Evolutionary conservation across 2,113 vertebrate species (phyloP).

Genomic region (Malurus alboscapulatus): DNA sequence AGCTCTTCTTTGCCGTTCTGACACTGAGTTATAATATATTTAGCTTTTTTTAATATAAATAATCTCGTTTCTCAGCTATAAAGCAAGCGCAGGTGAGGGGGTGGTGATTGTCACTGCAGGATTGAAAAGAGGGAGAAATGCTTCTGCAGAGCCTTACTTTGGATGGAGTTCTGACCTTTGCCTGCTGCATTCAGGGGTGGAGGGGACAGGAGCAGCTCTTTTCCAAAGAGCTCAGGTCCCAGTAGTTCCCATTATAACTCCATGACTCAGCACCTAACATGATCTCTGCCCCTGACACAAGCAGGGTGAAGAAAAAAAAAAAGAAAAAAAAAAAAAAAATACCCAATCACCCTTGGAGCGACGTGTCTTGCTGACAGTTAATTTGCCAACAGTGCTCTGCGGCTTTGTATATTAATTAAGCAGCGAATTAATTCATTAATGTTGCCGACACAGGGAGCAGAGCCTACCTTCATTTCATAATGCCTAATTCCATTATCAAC

Average conservation of each 20-base stretch:
- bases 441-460: not conserved
- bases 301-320: not conserved
- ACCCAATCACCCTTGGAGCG: not conserved
- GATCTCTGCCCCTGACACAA: constrained; percentile 20
- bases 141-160: not conserved
- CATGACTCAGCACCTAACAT: constrained; percentile 22
- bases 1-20: not conserved
- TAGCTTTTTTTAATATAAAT: not conserved
- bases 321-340: not conserved
- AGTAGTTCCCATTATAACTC: constrained; percentile 16
- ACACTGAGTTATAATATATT: not conserved
- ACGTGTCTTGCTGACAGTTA: not conserved
- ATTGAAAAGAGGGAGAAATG: not conserved
- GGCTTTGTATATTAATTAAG: constrained; percentile 51
- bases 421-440: constrained; percentile 32
- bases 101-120: not conserved
- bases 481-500: constrained; percentile 18
- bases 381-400: constrained; percentile 6
- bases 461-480: constrained; percentile 3
- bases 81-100: not conserved
- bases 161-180: not conserved
- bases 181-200: not conserved
- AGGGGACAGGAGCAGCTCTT: not conserved
- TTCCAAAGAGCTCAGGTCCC: constrained; percentile 9
- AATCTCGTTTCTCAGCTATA: not conserved